Base-by-base conservation (phyloP, 2,888 invertebrate genomes). In the Danaus chrysippus region DNA sequence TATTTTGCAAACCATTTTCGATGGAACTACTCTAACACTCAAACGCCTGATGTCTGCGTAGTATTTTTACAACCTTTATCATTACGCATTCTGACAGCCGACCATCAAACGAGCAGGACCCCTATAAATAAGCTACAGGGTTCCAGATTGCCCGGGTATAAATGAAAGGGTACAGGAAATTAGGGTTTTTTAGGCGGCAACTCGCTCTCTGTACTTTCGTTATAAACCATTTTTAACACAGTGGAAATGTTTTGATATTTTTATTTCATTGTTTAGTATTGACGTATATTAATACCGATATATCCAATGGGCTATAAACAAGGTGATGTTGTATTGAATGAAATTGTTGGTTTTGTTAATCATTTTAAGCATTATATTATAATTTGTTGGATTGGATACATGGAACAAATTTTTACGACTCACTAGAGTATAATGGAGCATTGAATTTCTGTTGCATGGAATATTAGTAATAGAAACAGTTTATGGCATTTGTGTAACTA, bases 81-180 rank as follows among this genome's bases (percentile, higher is more conserved):
- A 89, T 89, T 86, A 86, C 84, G 81, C 85, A 86, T 90, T 89
- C 87, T 79, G 83, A 79, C 83, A 82, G 79, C 76, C 81, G 82
- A 81, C 86, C 87, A 87, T 90, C 88, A 89, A 86, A 84, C 79
- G 79, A 73, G 78, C 81, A 71, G 81, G 83, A 84, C 86, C 88
- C 79, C 85, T 77, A 88, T 89, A 89, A 90, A 90, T 87, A 89
- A 89, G 84, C 84, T 82, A 82, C 83, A 71, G 79, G 83, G 79
- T 81, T 81, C 83, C 87, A 90, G 90, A 89, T 89, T 90, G 89
- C 85, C 80, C 79, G 82, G 85, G 81, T 83, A 89, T 87, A 90
- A 89, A 90, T 87, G 90, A 89, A 91, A 89, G 90, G 90, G 90
- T 87, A 83, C 84, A 86, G 87, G 89, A 89, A 89, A 91, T 91